Percentiles rank a stretch among this genome's conserved stretches.
These are phyloP conservation scores for Heliocidaris erythrogramma DNA, from an alignment of 35 echinoderm and acorn worm genomes.

Conservation along the genomic window DNA sequence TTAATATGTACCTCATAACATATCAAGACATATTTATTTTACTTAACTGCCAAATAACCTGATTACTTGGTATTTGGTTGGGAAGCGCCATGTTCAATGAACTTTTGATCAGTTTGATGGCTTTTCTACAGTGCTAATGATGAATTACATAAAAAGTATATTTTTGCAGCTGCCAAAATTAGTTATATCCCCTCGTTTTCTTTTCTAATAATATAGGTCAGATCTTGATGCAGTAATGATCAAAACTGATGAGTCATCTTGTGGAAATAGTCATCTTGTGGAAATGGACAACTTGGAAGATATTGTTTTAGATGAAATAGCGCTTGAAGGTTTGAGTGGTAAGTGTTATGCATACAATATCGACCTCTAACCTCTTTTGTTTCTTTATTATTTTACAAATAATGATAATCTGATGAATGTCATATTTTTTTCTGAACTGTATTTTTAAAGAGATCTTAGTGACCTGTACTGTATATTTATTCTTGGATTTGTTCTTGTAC, in stretches of 20 bases:
- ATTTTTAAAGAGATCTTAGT: neutral
- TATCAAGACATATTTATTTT: too few relatives aligned
- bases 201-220: neutral
- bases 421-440: neutral
- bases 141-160: too few relatives aligned
- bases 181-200: neutral
- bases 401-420: neutral
- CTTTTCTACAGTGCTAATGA: too few relatives aligned
- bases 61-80: too few relatives aligned
- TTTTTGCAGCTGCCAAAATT: too few relatives aligned
- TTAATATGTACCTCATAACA: too few relatives aligned
- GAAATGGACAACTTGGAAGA: neutral
- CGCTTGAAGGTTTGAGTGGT: constrained; percentile 22
- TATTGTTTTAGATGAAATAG: constrained; percentile 21
- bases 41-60: too few relatives aligned
- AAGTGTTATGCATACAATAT: neutral
- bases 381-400: neutral
- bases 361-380: neutral
- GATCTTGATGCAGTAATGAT: neutral
- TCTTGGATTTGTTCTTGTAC: neutral
- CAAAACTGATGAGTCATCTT: neutral
- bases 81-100: too few relatives aligned
- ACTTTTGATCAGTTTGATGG: too few relatives aligned
- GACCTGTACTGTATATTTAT: neutral
- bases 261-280: neutral